phyloP scores from a whole-genome alignment of 2,888 invertebrate genomes.

The Ceratothoa steindachneri region DNA sequence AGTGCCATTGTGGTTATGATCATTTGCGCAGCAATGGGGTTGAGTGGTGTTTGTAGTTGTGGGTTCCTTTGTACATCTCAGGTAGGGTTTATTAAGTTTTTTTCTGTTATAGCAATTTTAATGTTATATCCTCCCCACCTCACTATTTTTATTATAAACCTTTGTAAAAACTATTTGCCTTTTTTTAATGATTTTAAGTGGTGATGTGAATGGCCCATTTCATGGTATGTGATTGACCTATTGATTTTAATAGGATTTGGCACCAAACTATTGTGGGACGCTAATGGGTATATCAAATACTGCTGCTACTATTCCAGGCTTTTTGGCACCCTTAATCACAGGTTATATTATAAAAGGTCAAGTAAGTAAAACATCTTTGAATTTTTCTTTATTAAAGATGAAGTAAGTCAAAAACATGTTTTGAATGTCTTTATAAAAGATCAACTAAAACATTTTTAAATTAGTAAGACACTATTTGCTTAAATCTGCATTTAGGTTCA shows the following conservation, averaged over 20 bases:
- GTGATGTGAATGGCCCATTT: too few relatives aligned
- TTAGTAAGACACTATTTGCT: too few relatives aligned
- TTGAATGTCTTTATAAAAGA: too few relatives aligned
- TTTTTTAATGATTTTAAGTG: too few relatives aligned
- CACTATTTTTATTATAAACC: neutral
- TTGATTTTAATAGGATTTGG: conserved; percentile 10
- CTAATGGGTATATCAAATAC: conserved; percentile 18
- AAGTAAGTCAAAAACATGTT: too few relatives aligned
- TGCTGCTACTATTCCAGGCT: conserved; percentile 19
- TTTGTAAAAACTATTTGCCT: neutral
- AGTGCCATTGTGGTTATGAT: neutral
- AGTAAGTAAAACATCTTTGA: too few relatives aligned
- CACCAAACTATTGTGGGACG: conserved; percentile 18
- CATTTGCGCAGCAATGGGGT: neutral
- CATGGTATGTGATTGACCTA: too few relatives aligned
- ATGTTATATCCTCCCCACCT: neutral
- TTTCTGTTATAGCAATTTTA: neutral
- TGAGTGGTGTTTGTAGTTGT: conserved; percentile 2
- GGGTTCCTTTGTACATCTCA: conserved; percentile 22
- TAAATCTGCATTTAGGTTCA: too few relatives aligned
- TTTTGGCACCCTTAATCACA: conserved; percentile 14
- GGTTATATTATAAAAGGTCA: conserved; percentile 8
- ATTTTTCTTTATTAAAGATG: too few relatives aligned
- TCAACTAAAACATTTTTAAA: too few relatives aligned
- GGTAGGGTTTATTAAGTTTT: neutral